Evolutionary conservation across 2,888 invertebrate genomes (phyloP).

Genomic region (Aelia acuminata): DNA sequence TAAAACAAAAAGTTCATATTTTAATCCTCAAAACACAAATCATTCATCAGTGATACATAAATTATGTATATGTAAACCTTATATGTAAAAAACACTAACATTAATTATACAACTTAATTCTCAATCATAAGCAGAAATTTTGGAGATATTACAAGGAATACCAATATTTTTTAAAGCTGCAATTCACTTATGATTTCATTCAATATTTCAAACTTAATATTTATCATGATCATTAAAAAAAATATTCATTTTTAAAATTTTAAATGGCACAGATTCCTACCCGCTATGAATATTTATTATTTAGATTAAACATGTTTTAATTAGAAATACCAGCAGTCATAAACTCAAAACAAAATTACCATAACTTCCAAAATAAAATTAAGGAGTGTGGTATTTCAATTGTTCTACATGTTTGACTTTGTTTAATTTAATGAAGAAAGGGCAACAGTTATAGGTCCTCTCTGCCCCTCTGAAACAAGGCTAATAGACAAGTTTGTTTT

Average conservation of each 20-base stretch:
- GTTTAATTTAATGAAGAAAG: conserved; percentile 29
- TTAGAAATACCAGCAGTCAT: conserved; percentile 43
- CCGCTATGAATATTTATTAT: conserved; percentile 55
- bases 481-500: conserved; percentile 44
- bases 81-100: neutral
- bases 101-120: neutral
- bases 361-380: conserved; percentile 47
- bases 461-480: neutral
- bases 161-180: conserved; percentile 5
- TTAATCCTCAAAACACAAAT: neutral
- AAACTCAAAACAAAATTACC: conserved; percentile 8
- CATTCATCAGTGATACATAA: neutral
- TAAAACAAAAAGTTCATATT: neutral
- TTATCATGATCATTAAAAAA: neutral
- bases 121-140: neutral
- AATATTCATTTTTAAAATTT: neutral
- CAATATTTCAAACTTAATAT: neutral
- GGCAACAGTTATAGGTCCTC: conserved; percentile 50
- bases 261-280: conserved; percentile 53
- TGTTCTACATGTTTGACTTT: neutral
- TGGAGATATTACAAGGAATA: neutral
- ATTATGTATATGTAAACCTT: neutral
- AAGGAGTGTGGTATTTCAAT: conserved; percentile 36
- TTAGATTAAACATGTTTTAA: neutral
- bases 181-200: conserved; percentile 4